Evolutionary conservation across 1,140 invertebrate genomes (phyloP), one percentile per base, ranked within the genome.

Genomic region (Araneus ventricosus): DNA sequence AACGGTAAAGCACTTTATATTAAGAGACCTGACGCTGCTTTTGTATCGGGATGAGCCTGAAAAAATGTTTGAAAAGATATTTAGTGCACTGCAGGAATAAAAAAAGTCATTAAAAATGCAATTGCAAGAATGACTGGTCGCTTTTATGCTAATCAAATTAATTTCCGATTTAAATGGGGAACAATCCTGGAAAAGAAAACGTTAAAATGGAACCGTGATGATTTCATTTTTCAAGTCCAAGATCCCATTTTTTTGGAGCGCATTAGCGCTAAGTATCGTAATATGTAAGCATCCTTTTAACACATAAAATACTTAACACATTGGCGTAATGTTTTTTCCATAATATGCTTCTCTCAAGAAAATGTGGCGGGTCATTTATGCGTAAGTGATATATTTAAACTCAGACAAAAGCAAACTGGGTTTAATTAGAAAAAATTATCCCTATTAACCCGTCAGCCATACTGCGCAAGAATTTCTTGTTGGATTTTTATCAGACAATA

Each of bases 1-100:
- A 91, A 82, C 80, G 79, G 61, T 84, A 67, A 63, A 84, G 30
- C 79, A 67, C 89, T 34, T 59, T 80, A 37, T 80, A 59, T 79
- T 45, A 88, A 75, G 34, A 88, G 30, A 45, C 6, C 30, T 61
- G 85, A 8, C 4, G 85, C n/a, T 14, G 45, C 82, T n/a, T 41
- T 52, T 84, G 41, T 7, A 27, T 41, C 1, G 52, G 41, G 20
- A n/a, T n/a, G 8, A 8, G 41, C 45, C 17, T 37, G 41, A 82
- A 82, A 82, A n/a, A 27, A 22, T 34, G 4, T 22, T 14, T 30
- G 20, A 80, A 37, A 80, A 34, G 37, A 80, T 39, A 80, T 80
- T 80, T 39, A 39, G 37, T 22, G 37, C 20, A 80, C n/a, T 37
- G 27, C 75, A 80, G 6, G 24, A n/a, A 67, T 14, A 67, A 84